Base-by-base conservation (phyloP, 2,797 vertebrate species). In the Myripristis jacobus region DNA sequence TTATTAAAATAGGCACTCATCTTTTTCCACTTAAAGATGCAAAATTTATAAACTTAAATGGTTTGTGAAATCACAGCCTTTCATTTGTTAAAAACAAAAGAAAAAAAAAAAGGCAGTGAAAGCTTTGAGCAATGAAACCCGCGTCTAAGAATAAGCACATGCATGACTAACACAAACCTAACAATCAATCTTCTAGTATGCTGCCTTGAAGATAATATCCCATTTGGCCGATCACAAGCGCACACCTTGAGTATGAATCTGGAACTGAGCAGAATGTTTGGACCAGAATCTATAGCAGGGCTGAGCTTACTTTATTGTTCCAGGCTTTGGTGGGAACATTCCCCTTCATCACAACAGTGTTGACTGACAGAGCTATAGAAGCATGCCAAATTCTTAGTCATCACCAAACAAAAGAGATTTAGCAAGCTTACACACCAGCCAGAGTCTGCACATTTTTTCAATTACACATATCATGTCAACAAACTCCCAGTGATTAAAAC, bases 381-480 rank as follows among this genome's bases (percentile, higher is more conserved):
- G 77, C 78, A 73, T 73, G 89, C 90, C 87, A 92, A 85, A 80
- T 83, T 85, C 84, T 88, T 79, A 90, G 78, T 86, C 86, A 89
- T 86, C 89, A 77, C 65, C 75, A 41, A 84, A 93, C 88, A 90
- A 91, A 88, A 80, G 87, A 91, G 89, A 85, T 91, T 92, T 84
- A 91, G 83, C 38, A 73, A 88, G 90, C 89, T 89, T 88, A 91
- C 73, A 83, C 82, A 83, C 80, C 79, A 88, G 79, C 75, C 75
- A 87, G 79, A 76, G 82, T 87, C 84, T 85, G 89, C 92, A 91
- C 89, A 92, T 93, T 92, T 91, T 92, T 92, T 78, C 73, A 83
- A 77, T 91, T 83, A 87, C 77, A 84, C 85, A 81, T 83, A 83
- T 83, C 79, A 85, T 70, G 85, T 90, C 86, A 92, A 93, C 89